Conservation (phyloP, 1,140 invertebrate genomes). For the Drosophila gunungcola region DNA sequence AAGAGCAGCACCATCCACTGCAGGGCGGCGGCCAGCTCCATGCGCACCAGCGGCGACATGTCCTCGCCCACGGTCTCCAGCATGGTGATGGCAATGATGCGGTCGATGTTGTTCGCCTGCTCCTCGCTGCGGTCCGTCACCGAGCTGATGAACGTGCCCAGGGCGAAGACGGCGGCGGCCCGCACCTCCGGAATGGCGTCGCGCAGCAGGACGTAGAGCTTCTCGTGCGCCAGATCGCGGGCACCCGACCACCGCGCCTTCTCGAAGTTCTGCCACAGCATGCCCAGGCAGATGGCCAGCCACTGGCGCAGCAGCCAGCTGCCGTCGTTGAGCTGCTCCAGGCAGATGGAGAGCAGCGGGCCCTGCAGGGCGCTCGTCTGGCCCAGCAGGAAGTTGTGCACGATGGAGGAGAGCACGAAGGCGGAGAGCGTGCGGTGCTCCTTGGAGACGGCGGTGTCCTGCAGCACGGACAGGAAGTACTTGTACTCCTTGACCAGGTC, state of each 20-base stretch:
- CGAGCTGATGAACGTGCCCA: slow-evolving; percentile 96
- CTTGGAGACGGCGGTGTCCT: slow-evolving; percentile 92
- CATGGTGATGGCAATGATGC: slow-evolving; percentile 94
- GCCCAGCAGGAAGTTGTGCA: slow-evolving; percentile 94
- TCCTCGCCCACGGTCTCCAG: slow-evolving; percentile 92
- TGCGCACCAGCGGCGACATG: slow-evolving; percentile 94
- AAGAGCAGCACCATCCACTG: slow-evolving; percentile 96
- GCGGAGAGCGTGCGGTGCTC: slow-evolving; percentile 95
- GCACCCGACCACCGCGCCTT: slow-evolving; percentile 98
- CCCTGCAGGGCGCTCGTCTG: slow-evolving; percentile 95
- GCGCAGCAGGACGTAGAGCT: slow-evolving; percentile 91
- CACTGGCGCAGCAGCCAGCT: slow-evolving; percentile 93
- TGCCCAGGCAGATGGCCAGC: slow-evolving; percentile 95
- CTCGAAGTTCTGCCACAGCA: slow-evolving; percentile 97
- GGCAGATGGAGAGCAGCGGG: slow-evolving; percentile 94
- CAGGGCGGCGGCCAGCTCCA: slow-evolving; percentile 91
- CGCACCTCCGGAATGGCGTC: slow-evolving; percentile 95
- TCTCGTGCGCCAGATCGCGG: slow-evolving; percentile 97
- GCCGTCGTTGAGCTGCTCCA: slow-evolving; percentile 90
- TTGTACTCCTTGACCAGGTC: slow-evolving; percentile 98
- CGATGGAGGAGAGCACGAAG: slow-evolving; percentile 96
- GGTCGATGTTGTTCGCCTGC: slow-evolving; percentile 97
- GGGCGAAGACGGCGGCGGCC: slow-evolving; percentile 95
- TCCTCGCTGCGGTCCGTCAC: slow-evolving; percentile 93
- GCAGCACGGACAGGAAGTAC: slow-evolving; percentile 96